Evolutionary conservation across 2,113 vertebrate genomes (phyloP).

Genomic region (Gnathonemus echidnorhynchus): DNA sequence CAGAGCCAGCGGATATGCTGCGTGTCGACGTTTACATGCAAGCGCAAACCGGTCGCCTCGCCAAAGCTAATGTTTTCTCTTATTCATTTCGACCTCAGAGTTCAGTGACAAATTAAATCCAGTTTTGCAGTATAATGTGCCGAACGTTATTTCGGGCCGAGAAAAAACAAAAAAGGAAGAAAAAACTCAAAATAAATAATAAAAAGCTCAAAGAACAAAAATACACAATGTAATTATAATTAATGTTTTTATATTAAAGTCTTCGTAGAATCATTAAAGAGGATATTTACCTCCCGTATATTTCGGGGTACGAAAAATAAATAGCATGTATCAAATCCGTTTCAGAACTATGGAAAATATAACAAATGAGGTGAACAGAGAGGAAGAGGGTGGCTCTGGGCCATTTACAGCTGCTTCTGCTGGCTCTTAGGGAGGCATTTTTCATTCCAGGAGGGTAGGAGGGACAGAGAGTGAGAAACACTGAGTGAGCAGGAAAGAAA

Average conservation of each 20-base stretch:
- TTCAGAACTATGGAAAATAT: neutral
- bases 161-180: neutral
- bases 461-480: conserved; percentile 50
- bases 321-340: neutral
- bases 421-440: conserved; percentile 63
- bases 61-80: neutral
- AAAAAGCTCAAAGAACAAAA: neutral
- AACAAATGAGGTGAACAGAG: neutral
- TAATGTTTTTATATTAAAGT: neutral
- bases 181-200: neutral
- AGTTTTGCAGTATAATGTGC: neutral
- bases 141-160: neutral
- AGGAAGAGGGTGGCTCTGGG: neutral
- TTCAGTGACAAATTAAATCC: conserved; percentile 6
- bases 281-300: neutral
- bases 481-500: conserved; percentile 28
- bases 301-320: neutral
- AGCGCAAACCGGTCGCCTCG: neutral
- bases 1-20: neutral
- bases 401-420: conserved; percentile 49
- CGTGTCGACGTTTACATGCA: neutral
- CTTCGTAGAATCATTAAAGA: neutral
- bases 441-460: conserved; percentile 68
- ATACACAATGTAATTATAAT: neutral
- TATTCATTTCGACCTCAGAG: neutral